Evolutionary conservation across 2,797 vertebrate genomes (phyloP).

Genomic region (Gallinago stenura): DNA sequence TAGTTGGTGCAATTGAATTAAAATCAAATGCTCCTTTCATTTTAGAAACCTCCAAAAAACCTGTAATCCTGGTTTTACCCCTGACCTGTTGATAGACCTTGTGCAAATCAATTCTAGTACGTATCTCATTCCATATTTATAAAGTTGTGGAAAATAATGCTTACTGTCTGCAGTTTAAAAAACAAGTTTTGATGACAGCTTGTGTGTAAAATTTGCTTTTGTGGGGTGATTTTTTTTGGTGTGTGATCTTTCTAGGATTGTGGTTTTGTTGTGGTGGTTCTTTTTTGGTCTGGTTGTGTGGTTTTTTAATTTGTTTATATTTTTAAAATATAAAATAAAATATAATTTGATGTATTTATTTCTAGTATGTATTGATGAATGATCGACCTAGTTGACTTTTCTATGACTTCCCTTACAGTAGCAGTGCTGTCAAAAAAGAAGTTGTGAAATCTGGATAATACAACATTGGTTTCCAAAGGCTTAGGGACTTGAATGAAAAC

Average conservation of each 20-base stretch:
- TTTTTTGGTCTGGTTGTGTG: neutral
- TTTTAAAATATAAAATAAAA: neutral
- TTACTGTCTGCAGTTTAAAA: neutral
- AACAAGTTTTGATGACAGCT: neutral
- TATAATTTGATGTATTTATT: neutral
- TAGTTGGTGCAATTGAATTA: neutral
- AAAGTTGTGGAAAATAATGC: neutral
- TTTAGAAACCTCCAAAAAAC: neutral
- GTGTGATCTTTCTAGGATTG: too few relatives aligned
- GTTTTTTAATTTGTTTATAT: rapidly evolving
- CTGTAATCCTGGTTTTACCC: neutral
- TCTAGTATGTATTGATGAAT: neutral
- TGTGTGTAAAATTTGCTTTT: neutral
- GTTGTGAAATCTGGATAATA: neutral
- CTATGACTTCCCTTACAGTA: neutral
- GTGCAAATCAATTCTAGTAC: neutral
- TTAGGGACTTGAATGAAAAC: neutral
- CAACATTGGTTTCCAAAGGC: neutral
- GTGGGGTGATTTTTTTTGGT: neutral
- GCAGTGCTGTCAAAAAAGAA: neutral
- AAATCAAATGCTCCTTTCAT: neutral
- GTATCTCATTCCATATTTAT: neutral
- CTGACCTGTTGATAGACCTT: neutral
- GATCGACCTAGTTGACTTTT: neutral
- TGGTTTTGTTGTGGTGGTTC: neutral